These are phyloP conservation scores for Gonatopus flavifemur DNA, from an alignment of 1,140 invertebrate species.

Conservation along the genomic window DNA sequence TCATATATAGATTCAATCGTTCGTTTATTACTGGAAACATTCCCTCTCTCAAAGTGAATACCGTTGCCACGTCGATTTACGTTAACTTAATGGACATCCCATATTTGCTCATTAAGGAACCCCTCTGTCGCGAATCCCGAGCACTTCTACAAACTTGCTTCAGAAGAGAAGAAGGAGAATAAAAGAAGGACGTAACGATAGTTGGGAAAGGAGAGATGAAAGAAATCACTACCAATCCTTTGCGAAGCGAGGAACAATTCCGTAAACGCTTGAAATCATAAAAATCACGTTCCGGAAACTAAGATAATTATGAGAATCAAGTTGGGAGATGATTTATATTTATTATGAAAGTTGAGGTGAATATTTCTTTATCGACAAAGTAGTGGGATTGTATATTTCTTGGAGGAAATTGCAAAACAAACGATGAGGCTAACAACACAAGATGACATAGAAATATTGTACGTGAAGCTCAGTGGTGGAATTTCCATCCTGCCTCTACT, in stretches of 20 bases:
- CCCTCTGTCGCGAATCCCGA: constrained; percentile 43
- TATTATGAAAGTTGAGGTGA: too few species aligned
- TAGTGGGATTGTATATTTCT: background rate
- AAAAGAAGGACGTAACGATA: constrained; percentile 24
- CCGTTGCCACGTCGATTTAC: constrained; percentile 31
- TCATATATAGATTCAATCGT: too few species aligned
- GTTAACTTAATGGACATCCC: constrained; percentile 44
- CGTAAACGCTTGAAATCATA: constrained; percentile 21
- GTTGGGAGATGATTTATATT: too few species aligned
- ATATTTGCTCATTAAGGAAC: constrained; percentile 51
- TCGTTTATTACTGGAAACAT: too few species aligned
- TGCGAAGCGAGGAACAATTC: constrained; percentile 36
- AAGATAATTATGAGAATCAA: too few species aligned
- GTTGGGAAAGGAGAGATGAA: constrained; percentile 28
- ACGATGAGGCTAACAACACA: too few species aligned
- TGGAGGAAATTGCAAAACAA: too few species aligned
- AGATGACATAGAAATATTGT: too few species aligned
- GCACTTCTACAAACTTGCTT: constrained; percentile 36
- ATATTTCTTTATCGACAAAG: too few species aligned
- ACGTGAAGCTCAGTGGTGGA: too few species aligned
- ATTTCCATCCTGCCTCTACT: too few species aligned
- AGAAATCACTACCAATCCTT: constrained; percentile 29
- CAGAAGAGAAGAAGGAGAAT: constrained; percentile 28
- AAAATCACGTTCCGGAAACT: constrained; percentile 31
- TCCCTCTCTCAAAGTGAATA: too few species aligned